Conservation (phyloP, 2,888 invertebrate genomes). For the Oligia latruncula region DNA sequence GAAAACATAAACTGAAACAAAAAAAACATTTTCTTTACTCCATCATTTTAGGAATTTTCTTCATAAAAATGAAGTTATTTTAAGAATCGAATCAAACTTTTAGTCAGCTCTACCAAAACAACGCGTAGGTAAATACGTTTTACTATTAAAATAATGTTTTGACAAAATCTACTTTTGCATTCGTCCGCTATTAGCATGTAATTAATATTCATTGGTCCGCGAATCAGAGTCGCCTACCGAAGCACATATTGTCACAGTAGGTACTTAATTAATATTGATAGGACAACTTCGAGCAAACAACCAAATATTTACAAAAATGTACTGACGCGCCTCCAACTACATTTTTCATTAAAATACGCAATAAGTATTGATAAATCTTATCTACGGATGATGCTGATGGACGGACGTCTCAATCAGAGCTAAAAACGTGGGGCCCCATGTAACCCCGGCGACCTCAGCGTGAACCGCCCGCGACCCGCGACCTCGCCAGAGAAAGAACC, state of each 20-base stretch:
- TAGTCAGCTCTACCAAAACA: constrained; percentile 9
- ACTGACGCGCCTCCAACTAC: neutral
- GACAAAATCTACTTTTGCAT: constrained; percentile 16
- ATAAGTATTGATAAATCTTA: constrained; percentile 19
- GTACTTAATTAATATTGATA: constrained; percentile 45
- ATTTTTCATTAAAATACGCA: constrained; percentile 11
- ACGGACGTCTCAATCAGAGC: constrained; percentile 40
- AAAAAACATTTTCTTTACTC: neutral
- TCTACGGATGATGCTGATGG: constrained; percentile 18
- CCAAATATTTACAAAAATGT: constrained; percentile 21
- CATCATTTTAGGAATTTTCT: neutral
- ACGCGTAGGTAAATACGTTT: neutral
- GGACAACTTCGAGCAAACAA: constrained; percentile 8
- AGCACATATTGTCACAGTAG: constrained; percentile 21
- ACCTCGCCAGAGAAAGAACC: constrained; percentile 58
- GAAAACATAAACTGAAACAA: neutral
- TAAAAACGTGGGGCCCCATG: constrained; percentile 37
- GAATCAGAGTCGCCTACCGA: constrained; percentile 17
- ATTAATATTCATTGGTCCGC: constrained; percentile 49
- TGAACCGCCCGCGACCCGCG: constrained; percentile 24
- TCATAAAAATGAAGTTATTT: neutral
- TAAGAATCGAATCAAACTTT: neutral
- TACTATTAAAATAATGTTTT: constrained; percentile 26
- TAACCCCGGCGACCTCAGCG: constrained; percentile 24
- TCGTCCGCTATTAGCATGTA: constrained; percentile 36